A percentile compares a stretch with the other conserved stretches of the same genome.
Evolutionary conservation across 1,140 invertebrate genomes (phyloP).

Genomic region (Pseudomyrmex concolor): DNA sequence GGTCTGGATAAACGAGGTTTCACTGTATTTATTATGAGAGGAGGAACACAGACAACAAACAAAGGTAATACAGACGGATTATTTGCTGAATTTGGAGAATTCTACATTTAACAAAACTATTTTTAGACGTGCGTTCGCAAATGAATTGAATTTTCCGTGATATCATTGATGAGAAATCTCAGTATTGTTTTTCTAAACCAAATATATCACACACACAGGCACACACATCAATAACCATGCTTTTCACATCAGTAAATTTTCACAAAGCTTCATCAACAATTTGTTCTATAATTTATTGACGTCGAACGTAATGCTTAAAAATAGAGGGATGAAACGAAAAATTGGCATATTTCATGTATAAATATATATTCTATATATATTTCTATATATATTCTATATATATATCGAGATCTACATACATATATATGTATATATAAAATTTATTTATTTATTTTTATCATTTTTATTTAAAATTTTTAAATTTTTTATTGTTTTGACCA

Average conservation of each 20-base stretch:
- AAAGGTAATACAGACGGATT: not conserved
- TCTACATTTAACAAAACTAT: constrained; percentile 10
- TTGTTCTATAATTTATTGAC: not conserved
- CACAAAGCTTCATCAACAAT: constrained; percentile 7
- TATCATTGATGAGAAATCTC: not conserved
- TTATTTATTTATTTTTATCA: too few relatives aligned
- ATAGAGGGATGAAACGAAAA: not conserved
- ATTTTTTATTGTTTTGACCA: too few relatives aligned
- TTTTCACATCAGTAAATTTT: not conserved
- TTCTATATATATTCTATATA: too few relatives aligned
- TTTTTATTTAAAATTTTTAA: too few relatives aligned
- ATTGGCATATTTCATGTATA: too few relatives aligned
- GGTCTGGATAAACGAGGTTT: too few relatives aligned
- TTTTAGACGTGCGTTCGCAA: not conserved
- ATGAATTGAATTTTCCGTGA: not conserved
- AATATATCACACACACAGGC: not conserved
- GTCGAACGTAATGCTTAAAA: constrained; percentile 23
- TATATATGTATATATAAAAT: too few relatives aligned
- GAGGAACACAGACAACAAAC: not conserved
- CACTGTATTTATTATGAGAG: not conserved
- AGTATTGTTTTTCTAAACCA: not conserved
- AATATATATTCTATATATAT: too few relatives aligned
- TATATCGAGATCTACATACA: too few relatives aligned
- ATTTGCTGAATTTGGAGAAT: not conserved
- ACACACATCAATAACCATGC: not conserved